phyloP scores from a whole-genome alignment of 2,113 vertebrate species.

The Pteronura brasiliensis region DNA sequence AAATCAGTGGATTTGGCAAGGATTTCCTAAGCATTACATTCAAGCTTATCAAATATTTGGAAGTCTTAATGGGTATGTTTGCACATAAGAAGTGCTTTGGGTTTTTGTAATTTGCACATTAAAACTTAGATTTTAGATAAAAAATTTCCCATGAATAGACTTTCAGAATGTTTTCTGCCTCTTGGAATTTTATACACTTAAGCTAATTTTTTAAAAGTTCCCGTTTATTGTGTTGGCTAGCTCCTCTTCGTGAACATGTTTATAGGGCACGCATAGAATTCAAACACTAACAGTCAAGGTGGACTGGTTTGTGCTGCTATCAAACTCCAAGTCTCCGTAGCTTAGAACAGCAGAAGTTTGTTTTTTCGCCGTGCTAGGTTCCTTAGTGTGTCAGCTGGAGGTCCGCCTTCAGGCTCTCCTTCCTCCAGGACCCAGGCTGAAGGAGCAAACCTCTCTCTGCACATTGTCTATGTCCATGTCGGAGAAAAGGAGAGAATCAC shows the following conservation, averaged over 20 bases:
- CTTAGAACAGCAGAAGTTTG: background rate
- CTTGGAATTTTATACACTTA: slow-evolving; percentile 25
- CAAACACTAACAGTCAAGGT: background rate
- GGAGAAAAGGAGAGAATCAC: background rate
- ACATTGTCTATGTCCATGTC: background rate
- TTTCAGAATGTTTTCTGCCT: background rate
- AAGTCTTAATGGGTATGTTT: slow-evolving; percentile 47
- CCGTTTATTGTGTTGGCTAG: background rate
- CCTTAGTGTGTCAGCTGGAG: background rate
- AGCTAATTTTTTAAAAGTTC: background rate
- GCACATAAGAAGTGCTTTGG: slow-evolving; percentile 37
- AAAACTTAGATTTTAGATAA: slow-evolving; percentile 40
- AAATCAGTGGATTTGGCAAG: slow-evolving; percentile 31
- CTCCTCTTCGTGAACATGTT: slow-evolving; percentile 26
- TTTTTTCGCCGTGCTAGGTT: background rate
- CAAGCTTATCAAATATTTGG: slow-evolving; percentile 62
- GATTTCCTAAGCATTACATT: slow-evolving; percentile 46
- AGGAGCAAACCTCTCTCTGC: background rate
- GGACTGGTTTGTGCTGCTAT: background rate
- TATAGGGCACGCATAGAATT: background rate
- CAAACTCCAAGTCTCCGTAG: background rate
- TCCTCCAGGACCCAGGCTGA: background rate
- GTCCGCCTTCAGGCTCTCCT: background rate
- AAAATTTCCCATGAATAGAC: background rate
- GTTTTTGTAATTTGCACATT: slow-evolving; percentile 48